A percentile compares a stretch with the other conserved stretches of the same genome.
Evolutionary conservation across 2,113 vertebrate species (phyloP).

Genomic region (Urocitellus parryii): DNA sequence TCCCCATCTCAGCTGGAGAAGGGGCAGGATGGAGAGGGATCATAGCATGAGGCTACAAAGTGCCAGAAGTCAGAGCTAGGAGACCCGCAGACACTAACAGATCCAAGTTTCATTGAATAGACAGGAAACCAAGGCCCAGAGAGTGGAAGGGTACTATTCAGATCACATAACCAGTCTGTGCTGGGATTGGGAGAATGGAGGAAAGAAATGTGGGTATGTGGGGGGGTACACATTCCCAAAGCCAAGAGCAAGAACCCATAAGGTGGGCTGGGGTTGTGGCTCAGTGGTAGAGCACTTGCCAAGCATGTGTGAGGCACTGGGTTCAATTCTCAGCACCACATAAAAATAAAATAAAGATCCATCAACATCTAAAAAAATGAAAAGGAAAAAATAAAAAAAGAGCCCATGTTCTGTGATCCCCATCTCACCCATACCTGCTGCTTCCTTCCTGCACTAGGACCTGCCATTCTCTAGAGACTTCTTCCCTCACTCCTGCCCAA

Average conservation of each 20-base stretch:
- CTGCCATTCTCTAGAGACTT: slow-evolving; percentile 6
- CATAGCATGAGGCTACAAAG: background rate
- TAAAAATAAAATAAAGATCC: too few species aligned
- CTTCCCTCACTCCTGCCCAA: background rate
- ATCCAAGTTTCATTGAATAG: background rate
- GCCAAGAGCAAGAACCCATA: background rate
- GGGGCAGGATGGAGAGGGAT: background rate
- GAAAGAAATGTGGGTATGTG: background rate
- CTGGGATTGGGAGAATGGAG: background rate
- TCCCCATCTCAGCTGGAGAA: background rate
- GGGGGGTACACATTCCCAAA: background rate
- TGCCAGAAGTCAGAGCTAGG: background rate
- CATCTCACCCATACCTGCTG: background rate
- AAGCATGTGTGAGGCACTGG: too few species aligned
- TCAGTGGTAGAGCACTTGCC: too few species aligned
- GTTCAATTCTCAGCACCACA: too few species aligned
- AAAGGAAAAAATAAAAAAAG: too few species aligned
- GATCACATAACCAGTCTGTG: background rate
- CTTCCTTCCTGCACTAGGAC: background rate
- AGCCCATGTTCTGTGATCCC: background rate
- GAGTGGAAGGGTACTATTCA: background rate
- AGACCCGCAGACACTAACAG: background rate
- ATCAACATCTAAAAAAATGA: too few species aligned
- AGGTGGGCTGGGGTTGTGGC: too few species aligned
- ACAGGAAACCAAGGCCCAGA: background rate